Base-by-base conservation (phyloP, 35 echinoderm and acorn worm genomes). In the Apostichopus californicus region DNA sequence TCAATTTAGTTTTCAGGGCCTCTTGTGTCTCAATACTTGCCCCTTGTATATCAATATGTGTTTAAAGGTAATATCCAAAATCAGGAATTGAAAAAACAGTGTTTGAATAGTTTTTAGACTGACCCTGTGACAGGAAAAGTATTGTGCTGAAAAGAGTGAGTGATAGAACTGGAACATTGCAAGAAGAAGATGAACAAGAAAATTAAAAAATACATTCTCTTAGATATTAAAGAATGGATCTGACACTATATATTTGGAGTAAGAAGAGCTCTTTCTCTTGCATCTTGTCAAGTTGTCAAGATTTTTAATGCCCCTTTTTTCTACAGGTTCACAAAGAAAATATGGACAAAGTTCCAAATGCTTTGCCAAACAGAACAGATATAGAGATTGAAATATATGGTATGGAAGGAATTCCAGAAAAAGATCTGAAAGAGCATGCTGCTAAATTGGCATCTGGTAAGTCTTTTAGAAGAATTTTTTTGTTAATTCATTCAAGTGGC, bases 321-420 rank as follows among this genome's bases (percentile, higher is more conserved):
- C 59, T 70, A 25, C 65, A 98, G 97, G 97, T 98, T 92, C 97
- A 98, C 80, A 98, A 98, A 92, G 97, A 98, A 91, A 96, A 94
- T 88, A 94, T 98, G 88, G 97, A 98, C 81, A 98, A 98, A 87
- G 95, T 98, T 75, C 97, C 97, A 81, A 98, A 96, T 93, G 97
- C 97, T 14, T 58, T 98, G 26, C 97, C 97, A 89, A 93, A 93
- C 57, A 96, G 97, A 66, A 93, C 96, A 77, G 97, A 98, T 90
- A 95, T 93, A 59, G 95, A 98, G 87, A 94, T 96, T 65, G 95
- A 98, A 90, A 98, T 96, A 65, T 98, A 98, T 66, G 97, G 97
- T 63, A 98, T 98, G 97, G 97, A 98, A 90, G 97, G 97, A 15
- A 98, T 98, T 78, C 97, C 97, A 56, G 97, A 98, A 73, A 96